phyloP scores from a whole-genome alignment of 2,113 vertebrate species.

The Cottus gobio region DNA sequence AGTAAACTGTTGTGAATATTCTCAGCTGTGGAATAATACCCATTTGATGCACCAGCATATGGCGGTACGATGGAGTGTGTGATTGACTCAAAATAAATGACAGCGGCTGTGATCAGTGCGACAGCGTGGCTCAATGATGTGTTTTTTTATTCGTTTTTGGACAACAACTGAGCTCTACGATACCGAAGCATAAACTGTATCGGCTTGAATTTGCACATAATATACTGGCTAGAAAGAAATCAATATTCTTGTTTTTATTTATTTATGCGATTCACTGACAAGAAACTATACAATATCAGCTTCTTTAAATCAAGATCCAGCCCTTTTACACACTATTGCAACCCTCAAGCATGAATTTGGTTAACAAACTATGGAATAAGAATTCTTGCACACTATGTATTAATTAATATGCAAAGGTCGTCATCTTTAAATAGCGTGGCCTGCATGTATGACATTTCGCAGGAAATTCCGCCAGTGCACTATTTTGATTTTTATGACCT shows the following conservation, averaged over 20 bases:
- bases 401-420: no score
- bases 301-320: neutral
- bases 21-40: neutral
- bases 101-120: neutral
- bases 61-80: neutral
- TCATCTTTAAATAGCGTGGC: no score
- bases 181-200: neutral
- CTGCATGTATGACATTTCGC: no score
- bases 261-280: neutral
- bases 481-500: neutral
- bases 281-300: neutral
- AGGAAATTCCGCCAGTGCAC: neutral
- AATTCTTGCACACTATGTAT: no score
- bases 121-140: neutral
- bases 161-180: no score
- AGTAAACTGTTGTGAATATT: neutral
- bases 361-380: neutral
- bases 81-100: neutral
- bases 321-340: neutral
- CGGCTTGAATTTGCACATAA: neutral
- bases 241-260: neutral
- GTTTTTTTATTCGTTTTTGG: neutral
- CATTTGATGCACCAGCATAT: neutral
- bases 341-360: neutral
- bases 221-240: neutral